Percentiles rank a stretch among this genome's conserved stretches.
phyloP scores from a whole-genome alignment of 2,797 vertebrate genomes.

The Thalassophryne amazonica region DNA sequence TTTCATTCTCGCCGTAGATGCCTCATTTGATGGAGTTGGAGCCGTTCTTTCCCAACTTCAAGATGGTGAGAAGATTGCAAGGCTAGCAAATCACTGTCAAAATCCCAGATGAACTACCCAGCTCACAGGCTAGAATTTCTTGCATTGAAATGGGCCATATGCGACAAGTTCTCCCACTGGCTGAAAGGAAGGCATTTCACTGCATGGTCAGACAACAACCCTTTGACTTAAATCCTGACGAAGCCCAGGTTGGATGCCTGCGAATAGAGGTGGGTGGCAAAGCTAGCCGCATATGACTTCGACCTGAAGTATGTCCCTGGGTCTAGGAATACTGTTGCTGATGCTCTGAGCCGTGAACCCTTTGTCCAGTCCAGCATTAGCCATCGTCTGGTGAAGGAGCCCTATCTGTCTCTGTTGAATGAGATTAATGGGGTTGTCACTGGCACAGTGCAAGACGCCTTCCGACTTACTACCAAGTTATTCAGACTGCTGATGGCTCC shows the following conservation, averaged over 20 bases:
- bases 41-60: neutral
- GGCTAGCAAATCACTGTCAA: neutral
- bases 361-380: neutral
- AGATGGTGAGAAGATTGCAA: neutral
- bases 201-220: neutral
- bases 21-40: too few relatives aligned
- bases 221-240: neutral
- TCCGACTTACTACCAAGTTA: neutral
- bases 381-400: neutral
- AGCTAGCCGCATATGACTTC: neutral
- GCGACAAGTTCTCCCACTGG: neutral
- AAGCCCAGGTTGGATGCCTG: neutral
- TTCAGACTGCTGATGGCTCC: neutral
- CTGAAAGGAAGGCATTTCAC: neutral
- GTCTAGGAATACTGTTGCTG: neutral
- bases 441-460: too few relatives aligned
- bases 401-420: neutral
- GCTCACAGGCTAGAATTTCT: neutral
- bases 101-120: neutral
- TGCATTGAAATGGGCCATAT: neutral
- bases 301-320: slow-evolving; percentile 3
- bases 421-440: neutral
- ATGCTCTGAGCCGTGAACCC: neutral
- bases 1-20: too few relatives aligned
- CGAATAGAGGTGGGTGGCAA: neutral